Evolutionary conservation across 2,888 invertebrate species (phyloP), one percentile per base, ranked within the genome.

Genomic region (Cerastoderma edule): DNA sequence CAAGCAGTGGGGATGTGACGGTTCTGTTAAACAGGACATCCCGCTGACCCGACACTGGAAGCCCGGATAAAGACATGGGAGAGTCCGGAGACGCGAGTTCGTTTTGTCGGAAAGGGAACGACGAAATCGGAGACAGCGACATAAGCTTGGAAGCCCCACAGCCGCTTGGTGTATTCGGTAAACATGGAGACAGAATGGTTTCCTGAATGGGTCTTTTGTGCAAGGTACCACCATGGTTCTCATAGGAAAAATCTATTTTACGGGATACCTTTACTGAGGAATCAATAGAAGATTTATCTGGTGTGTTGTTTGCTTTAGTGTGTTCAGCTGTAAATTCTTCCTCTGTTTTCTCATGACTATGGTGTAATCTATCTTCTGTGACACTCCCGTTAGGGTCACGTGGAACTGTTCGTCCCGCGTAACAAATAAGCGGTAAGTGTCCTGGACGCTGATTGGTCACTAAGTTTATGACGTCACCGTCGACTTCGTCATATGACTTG

Each of bases 51-150:
- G n/a, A n/a, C n/a, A 22, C 24, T 66, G 66, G 33, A 19, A 64
- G 10, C 1, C 44, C 24, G 4, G 76, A 39, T 5, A 67, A 48
- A 24, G 79, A 44, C 24, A 70, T 32, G 13, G 83, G 83, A 0
- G 83, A 80, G 33, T 75, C 79, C 4, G 84, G 84, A 16, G 83
- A 83, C 10, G 83, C 83, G 13, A 84, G 68, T 54, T 84, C 84
- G 50, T 76, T 75, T 13, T 83, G 80, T 28, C 84, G 67, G 64
- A 84, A 84, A 19, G 80, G 77, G 27, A 73, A 80, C 2, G 75
- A 78, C 24, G 80, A 44, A 39, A 84, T 67, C n/a, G 84, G 84
- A 48, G 84, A 84, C 24, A 80, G 65, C 4, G 78, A 78, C 48
- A 81, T 64, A 10, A 73, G 32, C 2, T 60, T 46, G 27, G 48